Percentiles rank a stretch among this genome's conserved stretches.
phyloP scores from a whole-genome alignment of 2,113 vertebrate species.

The Dasyprocta punctata region DNA sequence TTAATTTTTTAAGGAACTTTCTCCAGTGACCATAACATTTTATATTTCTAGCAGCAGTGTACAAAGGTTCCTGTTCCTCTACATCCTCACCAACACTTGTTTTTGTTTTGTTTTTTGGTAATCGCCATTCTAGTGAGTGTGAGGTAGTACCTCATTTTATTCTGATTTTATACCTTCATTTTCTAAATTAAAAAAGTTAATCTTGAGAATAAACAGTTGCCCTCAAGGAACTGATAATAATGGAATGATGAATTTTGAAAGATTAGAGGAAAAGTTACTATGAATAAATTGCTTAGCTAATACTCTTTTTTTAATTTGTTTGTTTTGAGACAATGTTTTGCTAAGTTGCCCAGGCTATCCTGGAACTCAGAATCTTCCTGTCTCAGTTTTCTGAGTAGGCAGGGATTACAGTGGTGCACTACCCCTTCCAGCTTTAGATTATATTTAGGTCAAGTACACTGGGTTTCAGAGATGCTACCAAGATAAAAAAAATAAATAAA shows the following conservation, averaged over 20 bases:
- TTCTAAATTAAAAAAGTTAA: background rate
- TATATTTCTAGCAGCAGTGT: background rate
- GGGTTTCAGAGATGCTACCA: background rate
- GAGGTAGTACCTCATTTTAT: background rate
- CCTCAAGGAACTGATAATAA: background rate
- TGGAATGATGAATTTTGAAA: slow-evolving; percentile 46
- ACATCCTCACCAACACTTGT: background rate
- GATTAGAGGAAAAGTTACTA: background rate
- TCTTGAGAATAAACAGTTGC: background rate
- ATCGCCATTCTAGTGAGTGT: background rate
- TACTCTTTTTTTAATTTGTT: background rate
- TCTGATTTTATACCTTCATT: background rate
- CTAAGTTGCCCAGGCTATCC: background rate
- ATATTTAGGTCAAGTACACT: background rate
- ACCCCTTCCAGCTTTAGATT: background rate
- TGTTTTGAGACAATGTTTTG: background rate
- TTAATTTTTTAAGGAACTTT: background rate
- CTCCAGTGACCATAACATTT: background rate
- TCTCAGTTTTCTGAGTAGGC: background rate
- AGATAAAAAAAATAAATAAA: background rate
- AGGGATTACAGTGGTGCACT: background rate
- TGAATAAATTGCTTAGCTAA: slow-evolving; percentile 5
- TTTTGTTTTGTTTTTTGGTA: background rate
- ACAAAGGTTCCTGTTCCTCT: background rate
- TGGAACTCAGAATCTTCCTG: background rate